Conservation (phyloP, 2,113 vertebrate species). For the Alouatta palliata region DNA sequence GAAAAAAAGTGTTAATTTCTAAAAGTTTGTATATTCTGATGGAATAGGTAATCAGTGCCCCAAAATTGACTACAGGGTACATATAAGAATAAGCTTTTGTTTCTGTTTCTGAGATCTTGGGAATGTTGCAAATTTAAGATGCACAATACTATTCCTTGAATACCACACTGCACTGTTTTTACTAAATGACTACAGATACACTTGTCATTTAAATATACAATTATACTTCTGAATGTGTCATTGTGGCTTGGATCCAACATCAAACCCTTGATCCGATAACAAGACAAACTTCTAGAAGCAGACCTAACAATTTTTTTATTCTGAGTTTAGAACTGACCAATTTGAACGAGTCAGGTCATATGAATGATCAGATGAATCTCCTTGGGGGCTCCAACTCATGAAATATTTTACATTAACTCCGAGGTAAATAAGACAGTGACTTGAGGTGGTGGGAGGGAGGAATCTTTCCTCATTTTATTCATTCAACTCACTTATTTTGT, state of each 20-base stretch:
- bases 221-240: not conserved
- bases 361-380: not conserved
- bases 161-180: not conserved
- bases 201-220: slow-evolving; percentile 36
- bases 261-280: not conserved
- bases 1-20: slow-evolving; percentile 20
- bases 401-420: not conserved
- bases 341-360: not conserved
- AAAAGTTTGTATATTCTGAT: not conserved
- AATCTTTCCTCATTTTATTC: not conserved
- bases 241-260: slow-evolving; percentile 6
- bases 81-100: not conserved
- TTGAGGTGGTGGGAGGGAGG: not conserved
- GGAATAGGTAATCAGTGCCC: not conserved
- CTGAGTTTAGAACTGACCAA: not conserved
- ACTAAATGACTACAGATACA: not conserved
- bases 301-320: not conserved
- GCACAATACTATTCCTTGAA: not conserved
- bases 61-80: not conserved
- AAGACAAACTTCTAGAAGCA: slow-evolving; percentile 6
- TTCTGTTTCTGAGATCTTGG: not conserved
- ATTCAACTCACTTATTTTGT: not conserved
- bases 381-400: not conserved
- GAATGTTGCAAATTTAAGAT: not conserved
- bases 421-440: not conserved